A percentile compares a stretch with the other conserved stretches of the same genome.
Evolutionary conservation across 1,140 invertebrate genomes (phyloP).

Genomic region (Drosophila eugracilis): DNA sequence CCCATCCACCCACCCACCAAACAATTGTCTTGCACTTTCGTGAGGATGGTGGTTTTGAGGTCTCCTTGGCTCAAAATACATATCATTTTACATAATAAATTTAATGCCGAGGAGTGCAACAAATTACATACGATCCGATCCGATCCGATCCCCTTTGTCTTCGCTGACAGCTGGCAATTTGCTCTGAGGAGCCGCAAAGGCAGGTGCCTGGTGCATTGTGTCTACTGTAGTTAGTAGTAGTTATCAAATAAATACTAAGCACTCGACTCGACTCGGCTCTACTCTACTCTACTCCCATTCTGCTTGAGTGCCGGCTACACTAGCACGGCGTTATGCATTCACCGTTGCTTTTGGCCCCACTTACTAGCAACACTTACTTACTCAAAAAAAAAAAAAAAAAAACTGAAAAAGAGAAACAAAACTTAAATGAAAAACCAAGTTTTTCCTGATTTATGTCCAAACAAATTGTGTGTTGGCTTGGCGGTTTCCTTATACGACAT

Average conservation of each 20-base stretch:
- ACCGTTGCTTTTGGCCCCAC: slow-evolving; percentile 61
- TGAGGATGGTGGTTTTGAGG: slow-evolving; percentile 17
- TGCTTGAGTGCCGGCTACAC: slow-evolving; percentile 45
- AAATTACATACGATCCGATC: slow-evolving; percentile 15
- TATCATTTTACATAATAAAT: slow-evolving; percentile 56
- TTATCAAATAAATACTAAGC: slow-evolving; percentile 52
- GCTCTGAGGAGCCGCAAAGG: neutral
- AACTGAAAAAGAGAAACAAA: slow-evolving; percentile 21
- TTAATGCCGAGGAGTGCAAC: slow-evolving; percentile 12
- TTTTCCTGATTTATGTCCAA: slow-evolving; percentile 55
- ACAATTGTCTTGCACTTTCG: slow-evolving; percentile 31
- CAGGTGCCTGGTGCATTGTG: slow-evolving; percentile 31
- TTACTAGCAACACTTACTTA: slow-evolving; percentile 24
- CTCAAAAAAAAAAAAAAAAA: neutral
- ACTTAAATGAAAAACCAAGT: slow-evolving; percentile 26
- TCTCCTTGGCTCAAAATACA: slow-evolving; percentile 38
- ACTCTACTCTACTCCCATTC: slow-evolving; percentile 53
- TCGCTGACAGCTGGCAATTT: slow-evolving; percentile 30
- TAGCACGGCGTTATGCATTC: slow-evolving; percentile 46
- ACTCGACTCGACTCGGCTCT: slow-evolving; percentile 26
- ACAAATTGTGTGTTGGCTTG: slow-evolving; percentile 46
- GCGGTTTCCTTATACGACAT: slow-evolving; percentile 32
- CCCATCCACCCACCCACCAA: neutral
- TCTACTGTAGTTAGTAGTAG: slow-evolving; percentile 47
- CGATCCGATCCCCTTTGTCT: slow-evolving; percentile 34